phyloP scores from a whole-genome alignment of 2,797 vertebrate genomes.

The Chaenodraco wilsoni region DNA sequence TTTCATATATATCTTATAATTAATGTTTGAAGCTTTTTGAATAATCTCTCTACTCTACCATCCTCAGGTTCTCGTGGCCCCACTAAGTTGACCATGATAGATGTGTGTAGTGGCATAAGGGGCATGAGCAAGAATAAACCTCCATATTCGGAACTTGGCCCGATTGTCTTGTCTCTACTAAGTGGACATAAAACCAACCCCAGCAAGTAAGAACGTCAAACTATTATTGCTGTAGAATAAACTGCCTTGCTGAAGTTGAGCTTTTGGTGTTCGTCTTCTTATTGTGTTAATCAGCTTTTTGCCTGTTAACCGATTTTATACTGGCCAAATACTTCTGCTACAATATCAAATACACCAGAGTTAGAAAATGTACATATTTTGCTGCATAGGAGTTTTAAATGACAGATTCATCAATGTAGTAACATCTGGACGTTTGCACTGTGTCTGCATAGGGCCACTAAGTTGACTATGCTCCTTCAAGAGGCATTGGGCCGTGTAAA shows the following conservation, averaged over 20 bases:
- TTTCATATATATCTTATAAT: neutral
- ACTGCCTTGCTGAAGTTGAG: neutral
- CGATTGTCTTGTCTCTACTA: slow-evolving; percentile 92
- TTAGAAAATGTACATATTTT: neutral
- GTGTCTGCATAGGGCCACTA: slow-evolving; percentile 88
- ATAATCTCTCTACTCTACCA: slow-evolving; percentile 27
- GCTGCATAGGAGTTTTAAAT: neutral
- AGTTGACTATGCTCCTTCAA: slow-evolving; percentile 95
- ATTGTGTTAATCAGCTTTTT: neutral
- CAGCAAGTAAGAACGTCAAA: slow-evolving; percentile 88
- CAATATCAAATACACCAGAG: neutral
- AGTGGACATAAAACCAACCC: slow-evolving; percentile 92
- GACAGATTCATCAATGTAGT: slow-evolving; percentile 3
- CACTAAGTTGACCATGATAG: slow-evolving; percentile 95
- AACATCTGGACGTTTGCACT: slow-evolving; percentile 17
- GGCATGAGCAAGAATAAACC: slow-evolving; percentile 86
- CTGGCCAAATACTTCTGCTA: neutral
- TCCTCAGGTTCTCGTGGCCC: slow-evolving; percentile 89
- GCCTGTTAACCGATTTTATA: neutral
- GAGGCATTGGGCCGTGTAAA: slow-evolving; percentile 94
- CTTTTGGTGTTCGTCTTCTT: neutral
- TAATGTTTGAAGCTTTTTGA: neutral
- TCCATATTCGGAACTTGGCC: slow-evolving; percentile 91
- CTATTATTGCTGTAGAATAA: neutral
- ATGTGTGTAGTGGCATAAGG: slow-evolving; percentile 93